Percentiles rank a stretch among this genome's conserved stretches.
These are phyloP conservation scores for Drosophila robusta DNA, from an alignment of 2,888 invertebrate genomes.

Conservation along the genomic window DNA sequence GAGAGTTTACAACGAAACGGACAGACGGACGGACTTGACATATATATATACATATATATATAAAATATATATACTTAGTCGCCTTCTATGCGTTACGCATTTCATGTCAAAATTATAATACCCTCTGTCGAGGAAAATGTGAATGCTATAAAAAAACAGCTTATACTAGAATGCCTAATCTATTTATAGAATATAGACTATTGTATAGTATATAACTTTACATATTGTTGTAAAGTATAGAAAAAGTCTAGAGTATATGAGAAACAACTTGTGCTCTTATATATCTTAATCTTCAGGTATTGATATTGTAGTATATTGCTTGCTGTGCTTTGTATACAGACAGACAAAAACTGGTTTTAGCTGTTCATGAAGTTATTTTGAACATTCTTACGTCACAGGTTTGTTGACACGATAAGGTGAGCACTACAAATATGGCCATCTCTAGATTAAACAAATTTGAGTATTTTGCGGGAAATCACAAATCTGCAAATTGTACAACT, in stretches of 20 bases:
- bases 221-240: too few relatives aligned
- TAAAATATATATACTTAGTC: too few relatives aligned
- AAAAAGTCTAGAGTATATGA: too few relatives aligned
- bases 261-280: too few relatives aligned
- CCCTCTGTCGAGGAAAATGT: too few relatives aligned
- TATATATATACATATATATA: too few relatives aligned
- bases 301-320: too few relatives aligned
- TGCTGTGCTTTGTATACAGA: not conserved
- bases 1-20: too few relatives aligned
- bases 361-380: not conserved
- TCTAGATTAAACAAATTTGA: not conserved
- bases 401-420: too few relatives aligned
- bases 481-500: constrained; percentile 2
- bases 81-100: too few relatives aligned
- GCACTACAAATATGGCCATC: not conserved
- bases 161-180: not conserved
- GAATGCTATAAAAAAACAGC: constrained; percentile 11
- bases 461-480: constrained; percentile 5
- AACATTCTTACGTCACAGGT: constrained; percentile 6
- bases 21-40: too few relatives aligned
- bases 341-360: not conserved
- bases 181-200: not conserved
- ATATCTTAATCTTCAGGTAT: not conserved
- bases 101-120: too few relatives aligned
- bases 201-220: not conserved